These are phyloP conservation scores for Dolichomitus sp. DNA, from an alignment of 2,888 invertebrate species.

Conservation along the genomic window DNA sequence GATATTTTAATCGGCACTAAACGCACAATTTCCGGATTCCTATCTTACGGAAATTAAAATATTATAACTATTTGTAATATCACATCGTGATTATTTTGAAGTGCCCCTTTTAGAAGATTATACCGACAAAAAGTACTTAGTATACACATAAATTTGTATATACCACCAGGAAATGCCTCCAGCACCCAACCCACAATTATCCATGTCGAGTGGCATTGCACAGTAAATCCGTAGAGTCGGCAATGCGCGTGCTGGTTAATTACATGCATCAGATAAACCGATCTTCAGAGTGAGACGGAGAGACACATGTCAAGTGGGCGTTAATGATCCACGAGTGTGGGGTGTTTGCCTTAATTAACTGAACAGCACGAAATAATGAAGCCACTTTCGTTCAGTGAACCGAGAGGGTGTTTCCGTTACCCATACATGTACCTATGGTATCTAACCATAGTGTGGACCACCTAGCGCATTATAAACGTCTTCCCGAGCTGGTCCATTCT, in stretches of 20 bases:
- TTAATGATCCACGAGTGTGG: constrained; percentile 64
- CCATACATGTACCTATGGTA: neutral
- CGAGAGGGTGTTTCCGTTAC: constrained; percentile 1
- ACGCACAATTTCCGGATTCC: no score
- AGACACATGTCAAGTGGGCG: constrained; percentile 73
- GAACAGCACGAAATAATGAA: constrained; percentile 69
- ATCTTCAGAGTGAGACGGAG: constrained; percentile 10
- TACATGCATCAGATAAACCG: constrained; percentile 24
- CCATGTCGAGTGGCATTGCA: neutral
- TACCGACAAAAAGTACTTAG: neutral
- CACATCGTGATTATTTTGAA: neutral
- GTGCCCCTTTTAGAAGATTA: neutral
- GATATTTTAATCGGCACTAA: no score
- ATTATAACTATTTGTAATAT: neutral
- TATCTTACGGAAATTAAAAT: no score
- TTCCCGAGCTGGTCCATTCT: constrained; percentile 25
- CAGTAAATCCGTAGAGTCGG: constrained; percentile 4
- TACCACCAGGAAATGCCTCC: neutral
- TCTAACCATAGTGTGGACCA: neutral
- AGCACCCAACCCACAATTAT: neutral
- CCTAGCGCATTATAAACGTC: constrained; percentile 10
- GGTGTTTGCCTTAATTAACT: constrained; percentile 73
- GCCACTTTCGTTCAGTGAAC: constrained; percentile 58
- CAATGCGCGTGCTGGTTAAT: constrained; percentile 18
- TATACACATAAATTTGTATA: neutral